These are phyloP conservation scores for Epinephelus cyanopodus DNA, from an alignment of 2,113 vertebrate species.

Conservation along the genomic window DNA sequence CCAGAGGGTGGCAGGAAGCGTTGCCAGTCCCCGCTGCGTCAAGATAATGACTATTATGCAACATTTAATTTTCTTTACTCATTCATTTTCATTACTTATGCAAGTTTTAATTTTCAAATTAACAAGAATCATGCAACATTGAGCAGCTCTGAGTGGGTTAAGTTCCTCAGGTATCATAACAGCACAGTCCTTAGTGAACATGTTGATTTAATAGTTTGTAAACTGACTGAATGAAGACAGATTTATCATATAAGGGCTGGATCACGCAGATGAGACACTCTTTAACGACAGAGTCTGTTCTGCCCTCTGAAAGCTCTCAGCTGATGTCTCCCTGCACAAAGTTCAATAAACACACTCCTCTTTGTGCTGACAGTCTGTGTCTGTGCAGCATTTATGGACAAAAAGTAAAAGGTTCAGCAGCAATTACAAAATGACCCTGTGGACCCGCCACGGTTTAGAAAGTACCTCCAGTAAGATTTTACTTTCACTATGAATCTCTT, in stretches of 20 bases:
- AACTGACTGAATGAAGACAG: not conserved
- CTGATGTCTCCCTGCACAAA: constrained; percentile 13
- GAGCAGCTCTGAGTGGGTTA: not conserved
- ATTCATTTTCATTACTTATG: too few species aligned
- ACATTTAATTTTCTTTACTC: too few species aligned
- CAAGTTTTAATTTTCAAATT: not conserved
- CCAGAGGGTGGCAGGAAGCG: constrained; percentile 37
- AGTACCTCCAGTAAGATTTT: not conserved
- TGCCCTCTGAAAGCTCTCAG: not conserved
- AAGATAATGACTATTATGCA: not conserved
- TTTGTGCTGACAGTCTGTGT: not conserved
- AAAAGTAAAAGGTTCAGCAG: not conserved
- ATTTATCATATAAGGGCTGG: not conserved
- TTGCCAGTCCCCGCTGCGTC: not conserved
- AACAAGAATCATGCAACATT: not conserved
- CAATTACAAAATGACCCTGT: not conserved
- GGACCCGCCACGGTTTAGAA: not conserved
- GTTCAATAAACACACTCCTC: not conserved
- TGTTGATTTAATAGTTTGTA: not conserved
- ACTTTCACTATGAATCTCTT: not conserved
- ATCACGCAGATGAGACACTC: not conserved
- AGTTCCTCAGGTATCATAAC: not conserved
- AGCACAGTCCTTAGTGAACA: not conserved
- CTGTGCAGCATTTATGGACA: not conserved
- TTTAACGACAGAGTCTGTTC: not conserved